phyloP scores from a whole-genome alignment of 2,888 invertebrate genomes.

The Sisyra terminalis region DNA sequence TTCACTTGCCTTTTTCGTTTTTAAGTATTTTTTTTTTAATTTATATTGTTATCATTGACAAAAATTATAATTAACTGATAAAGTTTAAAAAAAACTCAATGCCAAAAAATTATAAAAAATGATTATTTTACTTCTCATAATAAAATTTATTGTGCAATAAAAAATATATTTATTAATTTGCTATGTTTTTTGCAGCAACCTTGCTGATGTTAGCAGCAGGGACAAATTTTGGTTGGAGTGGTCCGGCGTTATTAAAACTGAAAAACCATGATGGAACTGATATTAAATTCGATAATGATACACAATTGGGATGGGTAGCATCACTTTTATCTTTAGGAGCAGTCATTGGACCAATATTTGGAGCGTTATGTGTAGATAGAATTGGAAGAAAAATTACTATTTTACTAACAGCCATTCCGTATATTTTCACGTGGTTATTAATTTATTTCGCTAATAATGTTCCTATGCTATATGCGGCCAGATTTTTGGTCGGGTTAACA shows the following conservation, averaged over 20 bases:
- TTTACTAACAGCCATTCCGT: slow-evolving; percentile 35
- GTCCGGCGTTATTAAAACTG: background rate
- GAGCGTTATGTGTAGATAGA: slow-evolving; percentile 39
- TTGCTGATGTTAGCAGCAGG: background rate
- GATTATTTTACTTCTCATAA: too few relatives aligned
- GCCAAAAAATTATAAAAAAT: too few relatives aligned
- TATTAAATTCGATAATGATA: background rate
- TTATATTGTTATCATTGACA: too few relatives aligned
- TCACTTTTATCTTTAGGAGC: background rate
- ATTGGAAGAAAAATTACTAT: slow-evolving; percentile 40
- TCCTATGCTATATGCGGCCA: slow-evolving; percentile 28
- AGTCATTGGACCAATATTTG: slow-evolving; percentile 17
- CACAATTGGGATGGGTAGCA: background rate
- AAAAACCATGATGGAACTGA: background rate
- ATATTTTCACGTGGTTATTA: slow-evolving; percentile 38
- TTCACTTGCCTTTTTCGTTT: too few relatives aligned
- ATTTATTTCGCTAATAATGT: slow-evolving; percentile 36
- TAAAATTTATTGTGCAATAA: too few relatives aligned
- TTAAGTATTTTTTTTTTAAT: too few relatives aligned
- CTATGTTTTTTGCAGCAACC: background rate
- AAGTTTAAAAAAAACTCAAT: too few relatives aligned
- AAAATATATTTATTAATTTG: background rate
- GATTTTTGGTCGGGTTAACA: slow-evolving; percentile 36
- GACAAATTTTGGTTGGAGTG: slow-evolving; percentile 1
- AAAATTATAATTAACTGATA: too few relatives aligned